These are phyloP conservation scores for Campoletis sonorensis DNA, from an alignment of 1,140 invertebrate genomes.

Conservation along the genomic window DNA sequence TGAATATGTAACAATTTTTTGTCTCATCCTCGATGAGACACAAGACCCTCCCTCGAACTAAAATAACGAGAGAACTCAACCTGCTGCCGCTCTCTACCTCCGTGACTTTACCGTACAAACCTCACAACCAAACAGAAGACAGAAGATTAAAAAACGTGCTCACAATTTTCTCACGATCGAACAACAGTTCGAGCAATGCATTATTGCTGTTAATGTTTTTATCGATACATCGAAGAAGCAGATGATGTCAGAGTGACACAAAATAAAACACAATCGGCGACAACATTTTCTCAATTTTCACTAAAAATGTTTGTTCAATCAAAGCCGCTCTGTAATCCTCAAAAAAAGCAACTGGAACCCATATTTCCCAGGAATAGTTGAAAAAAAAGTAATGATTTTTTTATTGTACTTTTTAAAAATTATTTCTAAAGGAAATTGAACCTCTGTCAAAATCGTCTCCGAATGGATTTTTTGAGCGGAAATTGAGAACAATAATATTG, in stretches of 20 bases:
- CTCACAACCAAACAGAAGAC: constrained; percentile 3
- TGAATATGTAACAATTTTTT: constrained; percentile 43
- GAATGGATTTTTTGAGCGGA: no score
- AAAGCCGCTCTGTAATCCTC: no score
- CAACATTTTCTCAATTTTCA: no score
- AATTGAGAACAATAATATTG: no score
- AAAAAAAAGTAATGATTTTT: no score
- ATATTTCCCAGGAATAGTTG: no score
- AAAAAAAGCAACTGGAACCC: no score
- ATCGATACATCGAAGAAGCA: background rate
- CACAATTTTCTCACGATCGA: constrained; percentile 26
- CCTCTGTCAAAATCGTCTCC: no score
- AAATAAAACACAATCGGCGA: no score
- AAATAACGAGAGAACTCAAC: constrained; percentile 1
- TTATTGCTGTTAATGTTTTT: background rate
- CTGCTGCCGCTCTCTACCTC: background rate
- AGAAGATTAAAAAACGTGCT: background rate
- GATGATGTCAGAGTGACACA: background rate
- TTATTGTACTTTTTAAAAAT: no score
- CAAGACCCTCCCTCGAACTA: constrained; percentile 12
- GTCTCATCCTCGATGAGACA: constrained; percentile 17
- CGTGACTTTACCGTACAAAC: constrained; percentile 4
- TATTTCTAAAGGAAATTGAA: no score
- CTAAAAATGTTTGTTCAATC: no score
- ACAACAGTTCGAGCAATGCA: constrained; percentile 16